Evolutionary conservation across 2,888 invertebrate genomes (phyloP), one percentile per base, ranked within the genome.

Genomic region (Apocheima hispidaria): DNA sequence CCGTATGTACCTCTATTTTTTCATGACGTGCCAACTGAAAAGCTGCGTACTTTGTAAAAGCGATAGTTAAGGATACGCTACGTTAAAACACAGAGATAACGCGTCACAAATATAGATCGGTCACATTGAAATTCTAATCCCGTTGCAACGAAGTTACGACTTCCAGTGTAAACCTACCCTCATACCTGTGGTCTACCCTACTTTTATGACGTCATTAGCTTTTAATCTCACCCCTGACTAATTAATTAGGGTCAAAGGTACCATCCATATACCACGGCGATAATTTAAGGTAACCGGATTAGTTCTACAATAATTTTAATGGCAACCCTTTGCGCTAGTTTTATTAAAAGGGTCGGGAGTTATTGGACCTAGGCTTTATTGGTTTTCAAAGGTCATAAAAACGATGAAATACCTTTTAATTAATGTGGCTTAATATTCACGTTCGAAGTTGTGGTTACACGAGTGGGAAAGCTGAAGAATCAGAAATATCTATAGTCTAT

Each of bases 241-340:
- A 89, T 90, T 88, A 89, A 89, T 89, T 85, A 84, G 83, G 88
- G 88, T 85, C 83, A 77, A 82, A 80, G 52, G 56, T 62, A 52
- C 33, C 40, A 62, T 52, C 51, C 48, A 52, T 20, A 60, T 38
- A 56, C 61, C 56, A 78, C 81, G 72, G 59, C 54, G 60, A 65
- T 69, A 68, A 68, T 65, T 66, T 63, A 54, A 44, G 56, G 55
- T 46, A 20, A 51, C 20, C 58, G 48, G 57, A 69, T 65, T 65
- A 65, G 68, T 84, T 81, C 77, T 76, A 82, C 79, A 77, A 83
- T 84, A 82, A 84, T 86, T 84, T 82, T 78, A 82, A 81, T 81
- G 77, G 69, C 68, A 65, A 63, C 69, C 70, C 65, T 66, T 16
- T 26, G 36, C n/a, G n/a, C 48, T 62, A 62, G 61, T 62, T 62